Evolutionary conservation across 2,888 invertebrate species (phyloP), one percentile per base, ranked within the genome.

Genomic region (Nomada lathburiana): DNA sequence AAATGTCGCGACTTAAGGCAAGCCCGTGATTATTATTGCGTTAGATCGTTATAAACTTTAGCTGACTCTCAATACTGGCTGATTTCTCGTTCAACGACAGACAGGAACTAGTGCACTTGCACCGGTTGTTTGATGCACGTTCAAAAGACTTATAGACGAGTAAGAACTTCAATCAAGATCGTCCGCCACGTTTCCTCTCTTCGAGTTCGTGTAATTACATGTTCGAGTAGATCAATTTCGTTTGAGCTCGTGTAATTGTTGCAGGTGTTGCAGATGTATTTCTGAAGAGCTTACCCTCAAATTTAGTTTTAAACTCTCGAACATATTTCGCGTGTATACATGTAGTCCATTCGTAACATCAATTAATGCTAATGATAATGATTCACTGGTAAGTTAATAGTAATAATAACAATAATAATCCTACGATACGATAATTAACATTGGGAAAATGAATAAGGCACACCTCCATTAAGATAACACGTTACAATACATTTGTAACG

Each of bases 141-240:
- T 71, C 60, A 55, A 72, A 42, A 26, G 52, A 7, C 42, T 42
- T n/a, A 10, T 57, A 64, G 63, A 42, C 64, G 53, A 29, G 52
- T 53, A 68, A 59, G 68, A 75, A 60, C 74, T 60, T 77, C 65
- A 62, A 77, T 77, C 77, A 47, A 72, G 52, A 50, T 53, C 26
- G 26, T 29, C 36, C 26, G 23, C 23, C 11, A 13, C 13, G 23
- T 36, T 50, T 42, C 23, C 60, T 23, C 18, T 13, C 29, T 26
- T 16, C 52, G 10, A 13, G 50, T 44, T 60, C 52, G 52, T 13
- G 68, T 64, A 59, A 42, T 76, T 76, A 76, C 63, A 18, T 44
- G 47, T n/a, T 59, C 36, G 26, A 23, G 57, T 59, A 26, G 47
- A 67, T 60, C 65, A 57, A 20, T 55, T 60, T n/a, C n/a, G 18